Evolutionary conservation across 92 coral and sea anemone species (phyloP), one percentile per base, ranked within the genome.

Genomic region (Palythoa caribaeorum): DNA sequence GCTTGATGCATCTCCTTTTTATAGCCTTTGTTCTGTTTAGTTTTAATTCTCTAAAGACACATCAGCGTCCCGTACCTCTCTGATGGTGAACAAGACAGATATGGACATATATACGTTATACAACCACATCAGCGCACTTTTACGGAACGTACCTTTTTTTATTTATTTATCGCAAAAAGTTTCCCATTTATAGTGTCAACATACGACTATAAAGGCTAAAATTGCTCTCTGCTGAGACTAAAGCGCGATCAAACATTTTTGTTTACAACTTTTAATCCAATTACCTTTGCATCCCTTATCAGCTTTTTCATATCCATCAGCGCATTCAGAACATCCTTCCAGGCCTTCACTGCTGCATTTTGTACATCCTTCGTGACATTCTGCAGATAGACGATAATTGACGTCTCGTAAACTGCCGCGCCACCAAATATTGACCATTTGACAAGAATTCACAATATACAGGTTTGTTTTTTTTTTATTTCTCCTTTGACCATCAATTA

Each of bases 271-370:
- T 20, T 21, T 19, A 2, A 21, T 38, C 20, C 16, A 77, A 16
- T 80, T 90, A 97, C 99, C 99, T 97, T 93, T 92, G 68, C 99
- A 97, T 55, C 93, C 96, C 73, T 92, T 94, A 38, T 95, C 97
- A 10, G 85, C 76, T 89, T 90, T 94, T 76, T 95, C 92, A 86
- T 90, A 97, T 37, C 99, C 99, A 66, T 76, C 73, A 80, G 50
- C 95, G 73, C 99, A 97, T 87, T 95, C 96, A 1, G 90, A 71
- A 73, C 99, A 97, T 21, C 96, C 94, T 38, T 86, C 90, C 1
- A 86, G 68, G 12, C 99, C 99, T 55, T 90, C 92, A 10, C 95
- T 94, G 53, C 89, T 90, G 66, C 99, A 97, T 60, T 94, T 90
- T 17, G 90, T 89, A 84, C 99, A 97, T 28, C 98, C 93, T 52